Evolutionary conservation across 2,888 invertebrate species (phyloP).

Genomic region (Pherbina coryleti): DNA sequence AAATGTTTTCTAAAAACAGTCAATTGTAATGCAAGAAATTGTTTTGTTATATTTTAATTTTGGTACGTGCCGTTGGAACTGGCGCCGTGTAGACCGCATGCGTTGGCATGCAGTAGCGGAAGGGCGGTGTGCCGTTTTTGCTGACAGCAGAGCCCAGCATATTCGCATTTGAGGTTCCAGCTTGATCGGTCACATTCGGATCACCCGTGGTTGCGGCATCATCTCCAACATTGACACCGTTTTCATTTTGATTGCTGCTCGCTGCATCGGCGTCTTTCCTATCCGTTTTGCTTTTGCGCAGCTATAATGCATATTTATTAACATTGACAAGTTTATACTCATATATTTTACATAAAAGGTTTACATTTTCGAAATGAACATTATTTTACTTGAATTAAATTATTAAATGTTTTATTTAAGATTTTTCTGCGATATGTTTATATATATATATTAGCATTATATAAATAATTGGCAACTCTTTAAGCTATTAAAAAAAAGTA

Average conservation of each 20-base stretch:
- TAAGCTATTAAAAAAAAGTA: no score
- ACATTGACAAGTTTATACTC: conserved; percentile 13
- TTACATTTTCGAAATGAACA: background rate
- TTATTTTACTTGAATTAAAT: no score
- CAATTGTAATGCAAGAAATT: no score
- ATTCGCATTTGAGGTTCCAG: conserved; percentile 47
- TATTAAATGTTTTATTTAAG: no score
- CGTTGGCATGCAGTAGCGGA: conserved; percentile 75
- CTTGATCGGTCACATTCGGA: background rate
- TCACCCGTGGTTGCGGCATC: background rate
- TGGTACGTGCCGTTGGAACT: conserved; percentile 75
- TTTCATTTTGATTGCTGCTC: conserved; percentile 45
- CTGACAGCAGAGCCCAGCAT: conserved; percentile 65
- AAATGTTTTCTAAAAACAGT: no score
- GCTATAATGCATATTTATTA: conserved; percentile 55
- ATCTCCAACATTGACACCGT: conserved; percentile 39
- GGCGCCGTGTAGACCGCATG: conserved; percentile 75
- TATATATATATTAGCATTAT: no score
- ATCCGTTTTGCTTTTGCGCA: conserved; percentile 64
- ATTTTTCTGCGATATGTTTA: no score
- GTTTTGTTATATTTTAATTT: conserved; percentile 36
- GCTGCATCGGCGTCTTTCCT: conserved; percentile 56
- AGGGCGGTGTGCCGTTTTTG: conserved; percentile 64
- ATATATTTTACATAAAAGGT: background rate
- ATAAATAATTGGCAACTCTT: no score